Conservation (phyloP, 2,888 invertebrate genomes). For the Apamea epomidion region DNA sequence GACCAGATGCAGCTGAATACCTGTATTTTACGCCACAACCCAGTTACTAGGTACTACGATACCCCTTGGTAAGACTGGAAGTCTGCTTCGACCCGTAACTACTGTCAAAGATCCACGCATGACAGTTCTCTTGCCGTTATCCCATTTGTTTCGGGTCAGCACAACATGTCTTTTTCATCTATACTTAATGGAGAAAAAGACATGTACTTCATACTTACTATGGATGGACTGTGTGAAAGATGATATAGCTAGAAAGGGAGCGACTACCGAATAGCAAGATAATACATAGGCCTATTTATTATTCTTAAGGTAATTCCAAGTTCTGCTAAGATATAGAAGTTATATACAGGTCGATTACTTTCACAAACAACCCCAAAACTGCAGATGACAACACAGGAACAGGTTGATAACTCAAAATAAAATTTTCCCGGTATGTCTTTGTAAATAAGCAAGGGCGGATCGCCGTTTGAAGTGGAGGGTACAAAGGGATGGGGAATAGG, state of each 20-base stretch:
- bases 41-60: too few relatives aligned
- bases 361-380: constrained; percentile 38
- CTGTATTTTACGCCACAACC: too few relatives aligned
- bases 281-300: neutral
- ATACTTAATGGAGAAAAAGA: too few relatives aligned
- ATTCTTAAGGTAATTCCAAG: neutral
- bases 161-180: too few relatives aligned
- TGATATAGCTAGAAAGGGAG: neutral
- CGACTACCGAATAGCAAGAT: neutral
- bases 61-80: too few relatives aligned
- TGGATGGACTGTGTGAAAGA: neutral
- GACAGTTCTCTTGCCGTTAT: neutral
- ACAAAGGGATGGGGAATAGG: constrained; percentile 77
- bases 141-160: too few relatives aligned
- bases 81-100: too few relatives aligned
- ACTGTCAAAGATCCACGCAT: too few relatives aligned
- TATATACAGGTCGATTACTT: constrained; percentile 25
- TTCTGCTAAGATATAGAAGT: neutral
- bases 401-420: constrained; percentile 77
- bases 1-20: too few relatives aligned
- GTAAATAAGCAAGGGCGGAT: constrained; percentile 80
- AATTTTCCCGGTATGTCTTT: constrained; percentile 78
- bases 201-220: neutral
- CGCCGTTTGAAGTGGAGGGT: constrained; percentile 83
- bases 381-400: constrained; percentile 69